A percentile compares a stretch with the other conserved stretches of the same genome.
Conservation (phyloP, 1,140 invertebrate species). For the Probaryconus sp. region DNA sequence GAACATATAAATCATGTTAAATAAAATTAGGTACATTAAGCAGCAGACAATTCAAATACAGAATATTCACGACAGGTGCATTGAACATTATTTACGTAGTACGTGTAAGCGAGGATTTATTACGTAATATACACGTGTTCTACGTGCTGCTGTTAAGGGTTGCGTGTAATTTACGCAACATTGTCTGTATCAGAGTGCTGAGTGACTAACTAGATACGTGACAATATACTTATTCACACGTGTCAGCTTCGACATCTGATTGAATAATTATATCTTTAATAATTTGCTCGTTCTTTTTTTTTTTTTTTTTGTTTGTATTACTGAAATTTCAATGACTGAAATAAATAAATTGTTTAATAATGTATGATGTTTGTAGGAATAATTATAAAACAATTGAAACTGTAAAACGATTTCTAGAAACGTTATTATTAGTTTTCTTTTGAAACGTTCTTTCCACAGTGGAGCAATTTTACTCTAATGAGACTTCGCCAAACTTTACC, state of each 20-base stretch:
- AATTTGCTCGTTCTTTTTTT: too few relatives aligned
- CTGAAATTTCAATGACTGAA: too few relatives aligned
- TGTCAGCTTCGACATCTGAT: slow-evolving; percentile 22
- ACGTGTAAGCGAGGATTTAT: slow-evolving; percentile 47
- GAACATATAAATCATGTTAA: slow-evolving; percentile 40
- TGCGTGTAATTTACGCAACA: slow-evolving; percentile 50
- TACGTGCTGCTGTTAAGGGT: slow-evolving; percentile 36
- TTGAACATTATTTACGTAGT: slow-evolving; percentile 53
- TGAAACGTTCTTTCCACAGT: too few relatives aligned
- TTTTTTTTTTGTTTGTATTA: too few relatives aligned
- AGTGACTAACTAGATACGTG: slow-evolving; percentile 42
- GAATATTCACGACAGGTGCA: slow-evolving; percentile 48
- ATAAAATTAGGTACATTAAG: slow-evolving; percentile 51
- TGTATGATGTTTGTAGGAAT: too few relatives aligned
- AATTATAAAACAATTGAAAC: too few relatives aligned
- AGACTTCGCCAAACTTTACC: too few relatives aligned
- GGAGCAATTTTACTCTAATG: too few relatives aligned
- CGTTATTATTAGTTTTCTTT: too few relatives aligned
- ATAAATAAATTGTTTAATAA: too few relatives aligned
- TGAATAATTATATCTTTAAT: background rate
- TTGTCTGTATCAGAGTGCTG: slow-evolving; percentile 41
- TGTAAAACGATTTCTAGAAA: too few relatives aligned
- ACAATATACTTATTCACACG: slow-evolving; percentile 20
- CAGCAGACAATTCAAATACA: slow-evolving; percentile 52
- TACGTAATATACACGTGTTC: slow-evolving; percentile 50